Evolutionary conservation across 2,888 invertebrate genomes (phyloP).

Genomic region (Ferdinandea cuprea): DNA sequence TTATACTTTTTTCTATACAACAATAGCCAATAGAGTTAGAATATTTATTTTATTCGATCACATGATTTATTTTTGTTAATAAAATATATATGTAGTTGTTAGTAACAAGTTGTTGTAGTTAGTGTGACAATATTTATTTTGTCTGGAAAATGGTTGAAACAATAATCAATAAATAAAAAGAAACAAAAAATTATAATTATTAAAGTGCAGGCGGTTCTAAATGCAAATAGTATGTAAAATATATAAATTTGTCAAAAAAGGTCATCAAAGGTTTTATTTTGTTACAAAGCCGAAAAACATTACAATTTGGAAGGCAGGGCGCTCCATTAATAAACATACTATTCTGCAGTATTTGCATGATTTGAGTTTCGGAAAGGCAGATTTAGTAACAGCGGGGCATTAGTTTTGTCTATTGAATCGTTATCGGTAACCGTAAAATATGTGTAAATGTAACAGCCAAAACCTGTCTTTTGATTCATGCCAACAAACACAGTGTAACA

Average conservation of each 20-base stretch:
- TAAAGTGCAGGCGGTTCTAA: slow-evolving; percentile 55
- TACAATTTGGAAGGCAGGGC: too few species aligned
- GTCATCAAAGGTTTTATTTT: slow-evolving; percentile 8
- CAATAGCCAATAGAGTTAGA: slow-evolving; percentile 72
- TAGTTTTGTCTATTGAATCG: too few species aligned
- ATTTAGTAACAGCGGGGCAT: too few species aligned
- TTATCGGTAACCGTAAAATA: too few species aligned
- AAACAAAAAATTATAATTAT: background rate
- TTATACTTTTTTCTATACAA: slow-evolving; percentile 26
- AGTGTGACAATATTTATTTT: slow-evolving; percentile 46
- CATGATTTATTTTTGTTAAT: slow-evolving; percentile 49
- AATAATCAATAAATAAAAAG: slow-evolving; percentile 13
- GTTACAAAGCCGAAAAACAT: too few species aligned
- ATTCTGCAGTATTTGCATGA: too few species aligned
- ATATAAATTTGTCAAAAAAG: slow-evolving; percentile 27
- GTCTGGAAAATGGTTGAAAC: slow-evolving; percentile 13
- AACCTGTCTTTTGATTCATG: too few species aligned
- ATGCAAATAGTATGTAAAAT: slow-evolving; percentile 43
- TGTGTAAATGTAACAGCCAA: too few species aligned
- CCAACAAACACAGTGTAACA: too few species aligned
- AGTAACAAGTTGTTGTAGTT: slow-evolving; percentile 47
- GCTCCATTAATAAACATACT: too few species aligned
- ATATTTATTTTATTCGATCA: slow-evolving; percentile 67
- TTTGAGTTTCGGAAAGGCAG: too few species aligned
- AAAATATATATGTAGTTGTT: slow-evolving; percentile 42